These are phyloP conservation scores for Whitmania pigra DNA, from an alignment of 1,140 invertebrate genomes.

Conservation along the genomic window DNA sequence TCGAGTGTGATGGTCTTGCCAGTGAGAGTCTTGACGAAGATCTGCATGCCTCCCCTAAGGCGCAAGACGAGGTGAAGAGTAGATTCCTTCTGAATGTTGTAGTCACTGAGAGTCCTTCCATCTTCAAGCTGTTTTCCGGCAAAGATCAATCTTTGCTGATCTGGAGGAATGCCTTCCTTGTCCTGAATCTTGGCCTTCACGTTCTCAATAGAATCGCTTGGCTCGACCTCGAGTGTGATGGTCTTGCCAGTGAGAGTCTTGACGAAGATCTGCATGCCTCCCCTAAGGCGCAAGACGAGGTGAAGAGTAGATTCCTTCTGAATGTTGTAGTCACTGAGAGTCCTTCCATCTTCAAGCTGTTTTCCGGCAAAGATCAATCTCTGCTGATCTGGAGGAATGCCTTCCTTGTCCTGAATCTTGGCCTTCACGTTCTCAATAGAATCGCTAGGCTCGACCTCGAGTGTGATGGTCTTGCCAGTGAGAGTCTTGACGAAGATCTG, in stretches of 20 bases:
- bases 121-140: constrained; percentile 68
- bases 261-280: too few relatives aligned
- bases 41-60: constrained; percentile 49
- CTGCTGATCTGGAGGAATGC: too few relatives aligned
- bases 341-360: too few relatives aligned
- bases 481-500: too few relatives aligned
- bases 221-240: too few relatives aligned
- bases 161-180: constrained; percentile 48
- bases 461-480: too few relatives aligned
- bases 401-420: too few relatives aligned
- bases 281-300: constrained; percentile 48
- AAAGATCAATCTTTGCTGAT: constrained; percentile 49
- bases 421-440: too few relatives aligned
- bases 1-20: constrained; percentile 49
- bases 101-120: constrained; percentile 55
- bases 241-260: too few relatives aligned
- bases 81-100: constrained; percentile 24
- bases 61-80: constrained; percentile 50
- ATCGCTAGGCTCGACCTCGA: too few relatives aligned
- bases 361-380: constrained; percentile 62
- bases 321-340: constrained; percentile 31
- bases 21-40: constrained; percentile 35
- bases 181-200: too few relatives aligned
- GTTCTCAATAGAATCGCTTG: too few relatives aligned
- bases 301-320: constrained; percentile 40